phyloP scores from a whole-genome alignment of 2,113 vertebrate genomes.

The Stigmatopora argus region DNA sequence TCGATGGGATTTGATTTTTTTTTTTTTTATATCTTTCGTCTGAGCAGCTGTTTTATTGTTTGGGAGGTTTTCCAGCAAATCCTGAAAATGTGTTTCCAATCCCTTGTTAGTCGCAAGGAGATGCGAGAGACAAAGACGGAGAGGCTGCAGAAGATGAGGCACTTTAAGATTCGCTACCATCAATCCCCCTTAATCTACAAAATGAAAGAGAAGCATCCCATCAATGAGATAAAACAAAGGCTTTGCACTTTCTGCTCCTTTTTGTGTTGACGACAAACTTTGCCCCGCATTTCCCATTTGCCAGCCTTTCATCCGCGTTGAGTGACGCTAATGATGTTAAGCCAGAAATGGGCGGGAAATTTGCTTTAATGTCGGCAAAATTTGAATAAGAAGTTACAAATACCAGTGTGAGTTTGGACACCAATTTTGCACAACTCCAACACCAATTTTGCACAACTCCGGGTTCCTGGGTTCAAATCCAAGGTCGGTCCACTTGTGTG shows the following conservation, averaged over 20 bases:
- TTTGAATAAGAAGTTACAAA: neutral
- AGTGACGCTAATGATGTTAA: neutral
- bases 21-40: slow-evolving; percentile 11
- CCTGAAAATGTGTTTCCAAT: neutral
- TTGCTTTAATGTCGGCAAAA: neutral
- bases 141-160: neutral
- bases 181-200: slow-evolving; percentile 2
- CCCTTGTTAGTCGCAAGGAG: neutral
- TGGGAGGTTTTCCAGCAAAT: neutral
- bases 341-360: neutral
- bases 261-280: neutral
- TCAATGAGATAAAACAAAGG: slow-evolving; percentile 7
- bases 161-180: neutral
- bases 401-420: no score
- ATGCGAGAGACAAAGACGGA: slow-evolving; percentile 38
- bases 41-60: neutral
- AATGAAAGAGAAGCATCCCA: neutral
- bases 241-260: slow-evolving; percentile 1
- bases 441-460: no score
- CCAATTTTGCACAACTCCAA: no score
- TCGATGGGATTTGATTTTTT: slow-evolving; percentile 34
- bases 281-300: neutral
- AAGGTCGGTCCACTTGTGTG: no score
- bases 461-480: no score
- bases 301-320: neutral